Evolutionary conservation across 1,140 invertebrate species (phyloP).

Genomic region (Sweltsa coloradensis): DNA sequence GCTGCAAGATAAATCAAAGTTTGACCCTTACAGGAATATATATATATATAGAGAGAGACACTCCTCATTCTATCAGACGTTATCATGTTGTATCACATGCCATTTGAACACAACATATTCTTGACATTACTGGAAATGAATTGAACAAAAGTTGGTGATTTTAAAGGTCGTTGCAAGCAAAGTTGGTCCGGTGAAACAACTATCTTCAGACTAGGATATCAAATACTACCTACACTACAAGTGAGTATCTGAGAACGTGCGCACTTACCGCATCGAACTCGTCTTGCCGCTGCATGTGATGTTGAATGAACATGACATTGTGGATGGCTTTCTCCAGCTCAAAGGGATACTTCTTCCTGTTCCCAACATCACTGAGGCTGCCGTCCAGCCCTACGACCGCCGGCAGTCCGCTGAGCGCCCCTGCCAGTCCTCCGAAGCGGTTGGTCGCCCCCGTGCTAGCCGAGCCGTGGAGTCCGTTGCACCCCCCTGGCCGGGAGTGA

Average conservation of each 20-base stretch:
- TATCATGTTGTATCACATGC: too few species aligned
- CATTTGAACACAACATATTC: too few species aligned
- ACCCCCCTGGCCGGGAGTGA: slow-evolving; percentile 37
- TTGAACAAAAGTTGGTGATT: too few species aligned
- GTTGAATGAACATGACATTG: slow-evolving; percentile 91
- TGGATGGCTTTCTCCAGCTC: slow-evolving; percentile 87
- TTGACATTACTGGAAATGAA: too few species aligned
- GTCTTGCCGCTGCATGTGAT: slow-evolving; percentile 85
- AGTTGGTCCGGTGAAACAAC: too few species aligned
- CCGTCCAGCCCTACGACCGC: slow-evolving; percentile 70
- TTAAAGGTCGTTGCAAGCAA: too few species aligned
- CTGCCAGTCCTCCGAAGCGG: slow-evolving; percentile 54
- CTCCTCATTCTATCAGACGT: too few species aligned
- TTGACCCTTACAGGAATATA: too few species aligned
- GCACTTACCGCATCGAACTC: slow-evolving; percentile 79
- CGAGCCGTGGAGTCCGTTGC: slow-evolving; percentile 58
- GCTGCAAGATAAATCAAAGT: too few species aligned
- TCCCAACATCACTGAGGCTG: slow-evolving; percentile 63
- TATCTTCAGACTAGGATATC: too few species aligned
- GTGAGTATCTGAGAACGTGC: slow-evolving; percentile 14
- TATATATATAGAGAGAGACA: too few species aligned
- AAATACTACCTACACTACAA: neutral
- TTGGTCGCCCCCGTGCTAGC: slow-evolving; percentile 52
- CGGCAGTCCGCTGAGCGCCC: slow-evolving; percentile 53
- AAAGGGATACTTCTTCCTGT: slow-evolving; percentile 76